Evolutionary conservation across 2,797 vertebrate species (phyloP).

Genomic region (Gadopsis marmoratus): DNA sequence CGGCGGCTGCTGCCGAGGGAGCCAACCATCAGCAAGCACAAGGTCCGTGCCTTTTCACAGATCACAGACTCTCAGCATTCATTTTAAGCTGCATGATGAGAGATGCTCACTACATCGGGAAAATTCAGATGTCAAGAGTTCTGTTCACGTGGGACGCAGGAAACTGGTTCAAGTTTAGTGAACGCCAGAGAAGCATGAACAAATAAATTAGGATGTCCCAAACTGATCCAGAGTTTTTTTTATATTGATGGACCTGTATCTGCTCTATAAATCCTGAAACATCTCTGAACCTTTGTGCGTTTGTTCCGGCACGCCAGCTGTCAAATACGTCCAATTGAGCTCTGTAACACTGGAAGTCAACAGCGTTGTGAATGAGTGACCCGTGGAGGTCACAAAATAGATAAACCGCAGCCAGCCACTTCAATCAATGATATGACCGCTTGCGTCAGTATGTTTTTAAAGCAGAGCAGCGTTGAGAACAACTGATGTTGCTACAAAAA

Average conservation of each 20-base stretch:
- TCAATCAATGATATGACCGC: background rate
- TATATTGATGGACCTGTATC: background rate
- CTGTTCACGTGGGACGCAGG: background rate
- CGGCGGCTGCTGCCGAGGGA: too few species aligned
- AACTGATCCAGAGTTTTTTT: background rate
- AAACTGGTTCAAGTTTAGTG: background rate
- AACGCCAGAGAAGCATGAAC: slow-evolving; percentile 7
- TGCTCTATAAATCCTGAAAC: background rate
- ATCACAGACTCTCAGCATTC: background rate
- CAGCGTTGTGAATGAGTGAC: background rate
- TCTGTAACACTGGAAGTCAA: background rate
- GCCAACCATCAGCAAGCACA: too few species aligned
- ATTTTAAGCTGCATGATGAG: background rate
- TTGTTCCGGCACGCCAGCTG: background rate
- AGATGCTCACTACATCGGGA: background rate
- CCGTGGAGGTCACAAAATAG: background rate
- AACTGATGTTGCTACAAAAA: background rate
- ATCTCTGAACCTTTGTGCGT: background rate
- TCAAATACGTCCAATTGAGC: background rate
- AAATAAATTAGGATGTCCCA: background rate
- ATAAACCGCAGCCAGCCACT: slow-evolving; percentile 18
- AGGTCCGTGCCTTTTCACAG: background rate
- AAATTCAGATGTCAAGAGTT: background rate
- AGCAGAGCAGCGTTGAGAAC: background rate
- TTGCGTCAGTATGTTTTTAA: background rate